Percentiles rank a stretch among this genome's conserved stretches.
These are phyloP conservation scores for Odontophorus gujanensis DNA, from an alignment of 2,113 vertebrate genomes.

Conservation along the genomic window DNA sequence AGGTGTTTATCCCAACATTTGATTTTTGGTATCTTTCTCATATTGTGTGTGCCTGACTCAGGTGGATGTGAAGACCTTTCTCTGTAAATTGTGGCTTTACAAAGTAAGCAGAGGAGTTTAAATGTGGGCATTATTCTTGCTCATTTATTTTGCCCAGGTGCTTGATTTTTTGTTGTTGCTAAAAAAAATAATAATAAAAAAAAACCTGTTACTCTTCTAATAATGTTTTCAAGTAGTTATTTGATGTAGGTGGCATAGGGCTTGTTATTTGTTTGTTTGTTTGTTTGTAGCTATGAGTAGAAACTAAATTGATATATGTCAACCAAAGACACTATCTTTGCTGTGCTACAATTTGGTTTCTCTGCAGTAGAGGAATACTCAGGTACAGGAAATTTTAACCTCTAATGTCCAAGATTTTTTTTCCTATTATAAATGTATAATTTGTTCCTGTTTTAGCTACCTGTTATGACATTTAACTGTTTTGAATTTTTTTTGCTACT, in stretches of 20 bases:
- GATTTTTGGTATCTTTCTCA: not conserved
- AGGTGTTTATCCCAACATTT: not conserved
- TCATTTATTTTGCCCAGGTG: not conserved
- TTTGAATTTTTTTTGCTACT: fast-evolving
- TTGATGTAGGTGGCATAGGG: not conserved
- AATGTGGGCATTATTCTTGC: not conserved
- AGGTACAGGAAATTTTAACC: not conserved
- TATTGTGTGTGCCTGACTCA: not conserved
- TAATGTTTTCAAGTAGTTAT: not conserved
- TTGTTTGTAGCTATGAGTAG: not conserved
- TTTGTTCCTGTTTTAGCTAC: not conserved
- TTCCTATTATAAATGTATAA: not conserved
- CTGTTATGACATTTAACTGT: not conserved
- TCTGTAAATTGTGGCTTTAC: not conserved
- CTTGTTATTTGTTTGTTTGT: not conserved
- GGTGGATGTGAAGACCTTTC: not conserved
- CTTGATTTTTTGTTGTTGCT: not conserved
- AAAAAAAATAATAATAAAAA: not conserved
- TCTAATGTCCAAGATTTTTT: not conserved
- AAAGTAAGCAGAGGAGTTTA: not conserved
- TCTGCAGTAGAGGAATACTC: not conserved
- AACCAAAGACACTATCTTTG: not conserved
- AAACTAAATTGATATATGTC: not conserved
- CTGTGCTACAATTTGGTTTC: not conserved
- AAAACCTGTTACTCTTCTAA: not conserved